Evolutionary conservation across 2,797 vertebrate species (phyloP).

Genomic region (Syngnathus acus): DNA sequence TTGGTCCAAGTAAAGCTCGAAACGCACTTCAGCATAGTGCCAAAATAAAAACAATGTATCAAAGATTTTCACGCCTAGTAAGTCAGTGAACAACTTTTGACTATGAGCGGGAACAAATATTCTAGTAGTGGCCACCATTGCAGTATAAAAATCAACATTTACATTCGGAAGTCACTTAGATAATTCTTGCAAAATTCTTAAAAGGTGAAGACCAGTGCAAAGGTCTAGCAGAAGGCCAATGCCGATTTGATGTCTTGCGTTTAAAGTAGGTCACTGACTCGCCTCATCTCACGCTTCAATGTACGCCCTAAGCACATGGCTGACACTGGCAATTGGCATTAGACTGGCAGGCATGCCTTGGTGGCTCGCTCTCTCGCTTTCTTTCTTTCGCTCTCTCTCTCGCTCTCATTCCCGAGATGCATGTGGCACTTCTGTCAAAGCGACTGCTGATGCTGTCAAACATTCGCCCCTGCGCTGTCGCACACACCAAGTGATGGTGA

Average conservation of each 20-base stretch:
- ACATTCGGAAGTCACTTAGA: background rate
- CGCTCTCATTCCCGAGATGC: constrained; percentile 20
- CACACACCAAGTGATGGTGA: background rate
- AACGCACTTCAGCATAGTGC: no score
- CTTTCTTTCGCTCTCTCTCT: constrained; percentile 23
- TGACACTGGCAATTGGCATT: constrained; percentile 66
- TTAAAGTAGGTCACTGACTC: constrained; percentile 58
- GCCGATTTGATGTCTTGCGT: constrained; percentile 27
- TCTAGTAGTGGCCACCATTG: background rate
- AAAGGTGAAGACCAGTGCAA: constrained; percentile 5
- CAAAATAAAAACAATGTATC: background rate
- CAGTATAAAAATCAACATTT: background rate
- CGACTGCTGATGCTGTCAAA: constrained; percentile 26
- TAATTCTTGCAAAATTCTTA: background rate
- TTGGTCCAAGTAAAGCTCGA: no score
- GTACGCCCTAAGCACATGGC: constrained; percentile 59
- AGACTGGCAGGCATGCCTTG: constrained; percentile 37
- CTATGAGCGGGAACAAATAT: no score
- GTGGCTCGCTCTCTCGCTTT: constrained; percentile 37
- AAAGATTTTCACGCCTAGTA: no score
- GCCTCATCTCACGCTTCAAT: constrained; percentile 47
- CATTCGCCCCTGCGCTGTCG: background rate
- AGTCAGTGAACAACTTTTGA: no score
- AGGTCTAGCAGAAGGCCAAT: constrained; percentile 14
- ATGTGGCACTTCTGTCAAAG: constrained; percentile 31